Evolutionary conservation across 2,797 vertebrate species (phyloP).

Genomic region (Sus cebifrons): DNA sequence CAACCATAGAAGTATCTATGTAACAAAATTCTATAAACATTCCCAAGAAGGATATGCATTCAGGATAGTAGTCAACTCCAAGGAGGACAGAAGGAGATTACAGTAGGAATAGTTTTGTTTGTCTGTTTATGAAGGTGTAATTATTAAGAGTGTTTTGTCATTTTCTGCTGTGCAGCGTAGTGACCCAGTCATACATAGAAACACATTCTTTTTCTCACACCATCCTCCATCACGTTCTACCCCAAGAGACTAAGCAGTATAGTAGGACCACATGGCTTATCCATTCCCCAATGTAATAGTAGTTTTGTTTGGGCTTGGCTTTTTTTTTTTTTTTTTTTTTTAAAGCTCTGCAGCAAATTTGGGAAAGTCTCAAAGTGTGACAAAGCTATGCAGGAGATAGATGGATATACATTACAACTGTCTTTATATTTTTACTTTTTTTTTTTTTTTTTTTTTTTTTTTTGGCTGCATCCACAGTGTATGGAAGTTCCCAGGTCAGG

Average conservation of each 20-base stretch:
- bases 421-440: not conserved
- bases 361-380: not conserved
- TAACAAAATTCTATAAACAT: not conserved
- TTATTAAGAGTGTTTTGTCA: not conserved
- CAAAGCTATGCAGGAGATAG: not conserved
- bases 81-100: not conserved
- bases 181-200: no score
- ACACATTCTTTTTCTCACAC: no score
- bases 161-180: not conserved
- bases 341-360: not conserved
- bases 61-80: no score
- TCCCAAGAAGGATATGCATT: not conserved
- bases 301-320: not conserved
- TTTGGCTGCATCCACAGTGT: no score
- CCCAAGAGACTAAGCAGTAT: no score
- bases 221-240: no score
- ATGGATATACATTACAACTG: not conserved
- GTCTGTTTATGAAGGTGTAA: no score
- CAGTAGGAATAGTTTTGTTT: accelerated
- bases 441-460: no score
- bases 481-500: no score
- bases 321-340: not conserved
- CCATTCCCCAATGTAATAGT: no score
- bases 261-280: no score
- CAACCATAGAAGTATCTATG: not conserved